Conservation (phyloP, 2,113 vertebrate genomes). For the Pholis gunnellus region DNA sequence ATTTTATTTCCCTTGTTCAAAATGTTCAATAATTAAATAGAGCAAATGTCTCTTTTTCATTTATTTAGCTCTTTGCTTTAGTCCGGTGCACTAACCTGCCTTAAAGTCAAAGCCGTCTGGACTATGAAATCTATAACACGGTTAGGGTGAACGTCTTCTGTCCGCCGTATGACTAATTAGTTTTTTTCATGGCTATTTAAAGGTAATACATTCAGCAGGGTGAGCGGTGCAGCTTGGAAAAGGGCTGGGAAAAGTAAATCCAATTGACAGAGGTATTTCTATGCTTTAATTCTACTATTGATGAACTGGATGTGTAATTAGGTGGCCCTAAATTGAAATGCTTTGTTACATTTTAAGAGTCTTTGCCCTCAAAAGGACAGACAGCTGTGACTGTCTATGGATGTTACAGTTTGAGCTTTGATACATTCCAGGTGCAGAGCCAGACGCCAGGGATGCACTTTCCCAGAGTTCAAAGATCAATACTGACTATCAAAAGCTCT, state of each 20-base stretch:
- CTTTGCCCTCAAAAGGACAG: slow-evolving; percentile 7
- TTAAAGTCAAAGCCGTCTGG: slow-evolving; percentile 19
- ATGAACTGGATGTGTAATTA: slow-evolving; percentile 35
- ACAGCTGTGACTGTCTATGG: background rate
- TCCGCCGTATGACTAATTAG: slow-evolving; percentile 43
- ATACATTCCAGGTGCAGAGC: slow-evolving; percentile 1
- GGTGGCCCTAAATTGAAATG: slow-evolving; percentile 37
- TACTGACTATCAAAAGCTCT: slow-evolving; percentile 7
- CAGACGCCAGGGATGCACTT: background rate
- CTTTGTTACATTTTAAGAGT: slow-evolving; percentile 7
- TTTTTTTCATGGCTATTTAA: slow-evolving; percentile 36
- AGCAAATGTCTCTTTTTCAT: background rate
- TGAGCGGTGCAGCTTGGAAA: slow-evolving; percentile 18
- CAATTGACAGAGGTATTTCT: slow-evolving; percentile 34
- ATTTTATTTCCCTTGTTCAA: background rate
- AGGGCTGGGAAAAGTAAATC: slow-evolving; percentile 25
- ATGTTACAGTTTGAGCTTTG: background rate
- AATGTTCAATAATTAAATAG: slow-evolving; percentile 1
- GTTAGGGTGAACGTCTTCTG: slow-evolving; percentile 33
- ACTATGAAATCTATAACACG: slow-evolving; percentile 30
- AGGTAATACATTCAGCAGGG: slow-evolving; percentile 26
- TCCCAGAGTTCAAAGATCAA: slow-evolving; percentile 28
- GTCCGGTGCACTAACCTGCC: background rate
- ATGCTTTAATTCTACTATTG: slow-evolving; percentile 22
- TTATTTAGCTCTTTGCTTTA: slow-evolving; percentile 12